phyloP scores from a whole-genome alignment of 2,797 vertebrate genomes.

The Brachymystax lenok region DNA sequence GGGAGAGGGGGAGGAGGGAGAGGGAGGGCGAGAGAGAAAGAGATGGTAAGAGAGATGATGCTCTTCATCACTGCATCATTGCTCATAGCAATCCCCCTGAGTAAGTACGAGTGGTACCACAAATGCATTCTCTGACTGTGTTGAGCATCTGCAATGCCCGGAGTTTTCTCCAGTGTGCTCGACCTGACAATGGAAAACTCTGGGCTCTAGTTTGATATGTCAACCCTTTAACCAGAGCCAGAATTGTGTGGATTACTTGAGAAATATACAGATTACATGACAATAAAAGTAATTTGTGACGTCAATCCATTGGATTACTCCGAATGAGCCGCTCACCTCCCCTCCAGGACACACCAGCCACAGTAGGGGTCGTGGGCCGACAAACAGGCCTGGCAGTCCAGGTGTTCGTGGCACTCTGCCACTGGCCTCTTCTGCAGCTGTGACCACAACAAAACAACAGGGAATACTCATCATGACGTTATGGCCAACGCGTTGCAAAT shows the following conservation, averaged over 20 bases:
- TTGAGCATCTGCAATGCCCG: no score
- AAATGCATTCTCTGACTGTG: no score
- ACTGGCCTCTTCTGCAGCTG: constrained; percentile 92
- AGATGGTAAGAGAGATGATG: neutral
- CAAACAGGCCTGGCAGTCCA: constrained; percentile 89
- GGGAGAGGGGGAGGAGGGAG: neutral
- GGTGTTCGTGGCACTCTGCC: constrained; percentile 86
- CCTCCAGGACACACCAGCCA: constrained; percentile 95
- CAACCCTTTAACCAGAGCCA: no score
- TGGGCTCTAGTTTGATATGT: no score
- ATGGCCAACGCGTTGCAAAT: neutral
- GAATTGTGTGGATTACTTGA: no score
- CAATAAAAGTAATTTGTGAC: neutral
- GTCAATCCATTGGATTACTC: no score
- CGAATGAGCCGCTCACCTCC: constrained; percentile 79
- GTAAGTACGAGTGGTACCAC: no score
- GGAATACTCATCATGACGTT: constrained; percentile 7
- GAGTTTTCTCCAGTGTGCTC: no score
- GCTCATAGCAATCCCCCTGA: constrained; percentile 9
- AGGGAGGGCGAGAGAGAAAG: no score
- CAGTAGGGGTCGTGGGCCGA: constrained; percentile 91
- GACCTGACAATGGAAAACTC: no score
- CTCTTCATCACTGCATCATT: constrained; percentile 29
- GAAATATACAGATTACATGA: neutral
- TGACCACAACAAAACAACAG: constrained; percentile 50